Evolutionary conservation across 2,113 vertebrate species (phyloP), one percentile per base, ranked within the genome.

Genomic region (Bos javanicus): DNA sequence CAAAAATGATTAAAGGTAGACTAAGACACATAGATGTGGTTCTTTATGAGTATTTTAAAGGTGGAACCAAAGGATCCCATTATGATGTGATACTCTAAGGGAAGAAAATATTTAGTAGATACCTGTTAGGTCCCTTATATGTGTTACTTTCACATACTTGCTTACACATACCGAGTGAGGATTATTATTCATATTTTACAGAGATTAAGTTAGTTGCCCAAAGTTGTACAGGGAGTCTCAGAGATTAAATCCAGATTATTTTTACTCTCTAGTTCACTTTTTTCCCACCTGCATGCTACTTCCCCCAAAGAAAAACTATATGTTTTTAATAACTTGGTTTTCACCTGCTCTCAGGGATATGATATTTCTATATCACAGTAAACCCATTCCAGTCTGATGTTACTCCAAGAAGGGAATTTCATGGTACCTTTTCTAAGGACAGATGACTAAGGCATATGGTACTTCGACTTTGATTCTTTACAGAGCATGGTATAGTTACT

Each of bases 41-140:
- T 92, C 56, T 91, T 90, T 94, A 25, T 78, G 43, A 82, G 28
- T 88, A 81, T 88, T 81, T 92, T 94, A 87, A 67, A 95, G 52
- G 19, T 80, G 85, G 39, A 90, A 36, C 39, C 36, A 57, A 71
- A 85, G 90, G 48, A 84, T 23, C 13, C 19, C 25, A 39, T 90
- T 87, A 52, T 57, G 33, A 56, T 57, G 13, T 87, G 46, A 28
- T 71, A 57, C 25, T 83, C 3, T 88, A 76, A 85, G 30, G 48
- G 46, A 81, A 93, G 25, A 54, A 94, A 94, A 39, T 76, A 50
- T 71, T 82, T 78, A 78, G 21, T 88, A 26, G 46, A 57, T 83
- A 17, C 16, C 78, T 85, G 23, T 56, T 26, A 85, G 10, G 4
- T 78, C 52, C 74, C 39, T 93, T 26, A 48, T 36, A 2, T 30